phyloP scores from a whole-genome alignment of 2,113 vertebrate genomes.

The Heptranchias perlo region DNA sequence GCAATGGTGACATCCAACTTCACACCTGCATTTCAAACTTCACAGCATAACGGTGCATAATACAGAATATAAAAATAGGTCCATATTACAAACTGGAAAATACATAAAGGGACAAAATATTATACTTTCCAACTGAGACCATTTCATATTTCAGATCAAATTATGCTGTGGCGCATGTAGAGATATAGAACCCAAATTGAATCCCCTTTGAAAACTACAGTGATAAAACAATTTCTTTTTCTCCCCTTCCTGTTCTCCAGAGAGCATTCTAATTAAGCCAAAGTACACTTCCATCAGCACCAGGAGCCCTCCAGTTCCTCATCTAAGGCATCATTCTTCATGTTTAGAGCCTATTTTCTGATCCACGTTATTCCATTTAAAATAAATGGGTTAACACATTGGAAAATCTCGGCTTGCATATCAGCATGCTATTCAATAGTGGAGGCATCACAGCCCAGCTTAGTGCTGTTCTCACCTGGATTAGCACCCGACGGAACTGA shows the following conservation, averaged over 20 bases:
- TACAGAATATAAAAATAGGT: neutral
- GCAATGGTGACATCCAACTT: neutral
- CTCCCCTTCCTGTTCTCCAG: neutral
- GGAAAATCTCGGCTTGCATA: neutral
- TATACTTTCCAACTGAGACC: neutral
- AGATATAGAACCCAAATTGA: neutral
- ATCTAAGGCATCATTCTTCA: neutral
- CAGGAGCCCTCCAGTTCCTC: neutral
- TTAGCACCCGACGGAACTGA: neutral
- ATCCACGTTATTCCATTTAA: neutral
- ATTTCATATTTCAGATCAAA: neutral
- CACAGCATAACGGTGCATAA: neutral
- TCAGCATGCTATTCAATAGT: neutral
- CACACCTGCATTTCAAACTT: neutral
- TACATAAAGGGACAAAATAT: neutral
- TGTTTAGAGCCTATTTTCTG: neutral
- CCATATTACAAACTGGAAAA: neutral
- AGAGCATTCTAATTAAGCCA: neutral
- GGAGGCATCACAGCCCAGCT: neutral
- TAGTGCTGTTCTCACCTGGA: neutral
- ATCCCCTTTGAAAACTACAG: neutral
- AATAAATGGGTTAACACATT: neutral
- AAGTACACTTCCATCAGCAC: neutral
- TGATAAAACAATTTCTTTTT: neutral
- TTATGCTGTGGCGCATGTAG: neutral